Base-by-base conservation (phyloP, 2,888 invertebrate genomes). In the Cheilosia impressa region DNA sequence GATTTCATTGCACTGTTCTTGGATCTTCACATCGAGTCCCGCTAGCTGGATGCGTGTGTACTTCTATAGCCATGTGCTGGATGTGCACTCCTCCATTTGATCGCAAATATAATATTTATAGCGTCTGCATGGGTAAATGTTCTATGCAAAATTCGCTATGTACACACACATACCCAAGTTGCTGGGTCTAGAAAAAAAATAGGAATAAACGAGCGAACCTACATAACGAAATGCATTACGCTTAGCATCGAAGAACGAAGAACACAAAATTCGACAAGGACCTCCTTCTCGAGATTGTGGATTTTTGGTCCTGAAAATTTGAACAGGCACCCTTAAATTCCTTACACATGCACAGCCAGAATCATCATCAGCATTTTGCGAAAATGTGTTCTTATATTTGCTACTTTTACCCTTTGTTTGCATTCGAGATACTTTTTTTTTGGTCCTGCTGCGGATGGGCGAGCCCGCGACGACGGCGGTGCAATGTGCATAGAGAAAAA, bases 51-150 rank as follows among this genome's bases (percentile, higher is more conserved):
- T 71, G 76, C 69, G 63, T 63, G 41, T 58, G 53, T 17, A 73
- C 62, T 68, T 47, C 7, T 13, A 53, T 53, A 52, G 57, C 27
- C 57, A 63, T 77, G 50, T 45, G 69, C 57, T 38, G 63, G 73
- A 69, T 75, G 71, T 63, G 69, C 58, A 71, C 63, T 75, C 80
- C 65, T 71, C 66, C 80, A 60, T 84, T 84, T 80, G 75, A 71
- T 63, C 68, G 80, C 80, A 80, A 80, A 80, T 85, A 81, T 80
- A 80, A 85, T 80, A 85, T 85, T 85, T 80, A 85, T 85, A 76
- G 60, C 76, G 71, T 76, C 71, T 76, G 72, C 80, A 80, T 76
- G 80, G 65, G 38, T 55, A 65, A 85, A 85, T 80, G 43, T 80
- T 75, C 69, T 76, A 76, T 76, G 84, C 84, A 62, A 80, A 85